Conservation (phyloP, 2,888 invertebrate species). For the Antheraea assamensis region DNA sequence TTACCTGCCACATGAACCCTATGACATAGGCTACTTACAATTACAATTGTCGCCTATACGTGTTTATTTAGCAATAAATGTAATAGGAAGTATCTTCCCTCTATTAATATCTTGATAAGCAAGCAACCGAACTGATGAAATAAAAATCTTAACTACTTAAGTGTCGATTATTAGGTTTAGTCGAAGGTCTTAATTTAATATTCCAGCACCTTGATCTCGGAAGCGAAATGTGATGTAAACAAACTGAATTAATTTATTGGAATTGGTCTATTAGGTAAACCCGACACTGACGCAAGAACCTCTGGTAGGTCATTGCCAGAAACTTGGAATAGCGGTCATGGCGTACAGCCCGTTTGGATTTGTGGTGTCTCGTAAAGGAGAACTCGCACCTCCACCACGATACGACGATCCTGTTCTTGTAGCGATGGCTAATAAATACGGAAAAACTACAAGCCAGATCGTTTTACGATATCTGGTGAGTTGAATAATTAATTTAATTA, state of each 20-base stretch:
- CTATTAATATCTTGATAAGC: neutral
- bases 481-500: neutral
- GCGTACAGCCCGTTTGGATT: conserved; percentile 88
- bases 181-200: neutral
- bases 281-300: conserved; percentile 87
- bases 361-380: conserved; percentile 50
- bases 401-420: conserved; percentile 81
- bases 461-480: conserved; percentile 86
- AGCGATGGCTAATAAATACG: conserved; percentile 83
- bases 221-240: neutral
- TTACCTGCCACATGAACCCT: too few relatives aligned
- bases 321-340: conserved; percentile 84
- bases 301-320: conserved; percentile 85
- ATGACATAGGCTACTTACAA: too few relatives aligned
- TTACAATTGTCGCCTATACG: too few relatives aligned
- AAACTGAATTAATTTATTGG: conserved; percentile 8
- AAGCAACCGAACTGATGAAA: neutral
- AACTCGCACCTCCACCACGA: conserved; percentile 64
- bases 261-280: conserved; percentile 74
- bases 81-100: too few relatives aligned
- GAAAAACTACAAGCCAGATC: conserved; percentile 85
- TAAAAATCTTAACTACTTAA: neutral
- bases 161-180: neutral
- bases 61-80: too few relatives aligned
- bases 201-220: neutral